Evolutionary conservation across 1,140 invertebrate species (phyloP), one percentile per base, ranked within the genome.

Genomic region (Euura lappo): DNA sequence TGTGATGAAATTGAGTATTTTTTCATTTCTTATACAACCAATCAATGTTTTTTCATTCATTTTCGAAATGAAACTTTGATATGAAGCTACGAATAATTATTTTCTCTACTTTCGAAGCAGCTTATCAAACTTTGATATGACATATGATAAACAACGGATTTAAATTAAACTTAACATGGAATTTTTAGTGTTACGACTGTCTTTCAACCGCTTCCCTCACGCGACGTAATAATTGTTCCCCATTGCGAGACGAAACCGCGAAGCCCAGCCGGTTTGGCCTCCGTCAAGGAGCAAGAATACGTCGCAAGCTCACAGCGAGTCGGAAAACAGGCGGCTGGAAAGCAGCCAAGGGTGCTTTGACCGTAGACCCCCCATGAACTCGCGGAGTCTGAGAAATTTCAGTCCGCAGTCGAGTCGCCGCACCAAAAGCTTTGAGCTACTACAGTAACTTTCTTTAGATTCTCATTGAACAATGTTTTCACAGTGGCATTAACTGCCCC

Each of bases 311-410:
- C 10, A 68, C 70, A 68, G 71, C n/a, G 11, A 4, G 68, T n/a
- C 43, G 45, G 64, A 67, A 79, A 79, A 75, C 69, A 75, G 67
- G 72, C 6, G 71, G 8, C 47, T 65, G 44, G 64, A 72, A 72
- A 68, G 65, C 51, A 70, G 71, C 68, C 45, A 74, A 76, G 69
- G 69, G 71, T 76, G 72, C 69, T 78, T 75, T 75, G 71, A 72
- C 75, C 72, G 68, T 74, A 67, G 51, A 60, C 51, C 51, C 51
- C 51, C 51, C 51, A 5, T 60, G 51, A 60, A 60, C 51, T 60
- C 51, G 3, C 51, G 51, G 28, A 28, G 28, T 28, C 28, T 28
- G 28, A 28, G 28, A 28, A 28, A 28, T 28, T 28, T 28, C 28
- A 28, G 28, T 28, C 28, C 28, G 28, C 0, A 28, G 28, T 28